Conservation (phyloP, 2,888 invertebrate species). For the Perdita meconis region DNA sequence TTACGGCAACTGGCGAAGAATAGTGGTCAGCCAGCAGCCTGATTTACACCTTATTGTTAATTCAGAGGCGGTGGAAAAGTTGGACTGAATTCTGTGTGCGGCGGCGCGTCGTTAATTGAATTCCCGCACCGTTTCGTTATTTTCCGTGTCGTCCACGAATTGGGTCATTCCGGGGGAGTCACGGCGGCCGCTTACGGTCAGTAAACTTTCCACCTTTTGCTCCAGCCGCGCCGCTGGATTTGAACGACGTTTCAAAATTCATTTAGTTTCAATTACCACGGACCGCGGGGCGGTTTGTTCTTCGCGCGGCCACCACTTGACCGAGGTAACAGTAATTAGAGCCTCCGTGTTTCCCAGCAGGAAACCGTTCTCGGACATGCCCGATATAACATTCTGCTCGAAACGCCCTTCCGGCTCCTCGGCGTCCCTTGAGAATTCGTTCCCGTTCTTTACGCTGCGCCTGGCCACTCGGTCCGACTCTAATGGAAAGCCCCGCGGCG, state of each 20-base stretch:
- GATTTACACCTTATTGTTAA: slow-evolving; percentile 54
- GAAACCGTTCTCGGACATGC: neutral
- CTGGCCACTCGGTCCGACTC: neutral
- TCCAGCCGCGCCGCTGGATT: slow-evolving; percentile 38
- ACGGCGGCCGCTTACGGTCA: slow-evolving; percentile 61
- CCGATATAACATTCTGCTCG: neutral
- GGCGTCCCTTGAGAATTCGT: neutral
- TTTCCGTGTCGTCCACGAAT: slow-evolving; percentile 60
- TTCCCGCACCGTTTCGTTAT: slow-evolving; percentile 66
- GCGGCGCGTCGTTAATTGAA: slow-evolving; percentile 62
- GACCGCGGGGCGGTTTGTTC: slow-evolving; percentile 54
- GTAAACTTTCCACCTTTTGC: slow-evolving; percentile 54
- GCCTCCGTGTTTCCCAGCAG: slow-evolving; percentile 10
- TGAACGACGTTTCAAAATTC: slow-evolving; percentile 61
- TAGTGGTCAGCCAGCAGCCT: neutral
- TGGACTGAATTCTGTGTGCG: slow-evolving; percentile 40
- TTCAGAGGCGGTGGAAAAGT: slow-evolving; percentile 49
- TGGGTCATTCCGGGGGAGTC: slow-evolving; percentile 58
- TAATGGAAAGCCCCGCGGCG: neutral
- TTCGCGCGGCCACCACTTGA: slow-evolving; percentile 48
- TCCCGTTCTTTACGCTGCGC: neutral
- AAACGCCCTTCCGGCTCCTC: neutral
- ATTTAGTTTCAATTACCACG: slow-evolving; percentile 63
- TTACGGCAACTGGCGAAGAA: slow-evolving; percentile 22
- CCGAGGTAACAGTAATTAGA: slow-evolving; percentile 55